These are phyloP conservation scores for Ranitomeya imitator DNA, from an alignment of 2,113 vertebrate species.

Conservation along the genomic window DNA sequence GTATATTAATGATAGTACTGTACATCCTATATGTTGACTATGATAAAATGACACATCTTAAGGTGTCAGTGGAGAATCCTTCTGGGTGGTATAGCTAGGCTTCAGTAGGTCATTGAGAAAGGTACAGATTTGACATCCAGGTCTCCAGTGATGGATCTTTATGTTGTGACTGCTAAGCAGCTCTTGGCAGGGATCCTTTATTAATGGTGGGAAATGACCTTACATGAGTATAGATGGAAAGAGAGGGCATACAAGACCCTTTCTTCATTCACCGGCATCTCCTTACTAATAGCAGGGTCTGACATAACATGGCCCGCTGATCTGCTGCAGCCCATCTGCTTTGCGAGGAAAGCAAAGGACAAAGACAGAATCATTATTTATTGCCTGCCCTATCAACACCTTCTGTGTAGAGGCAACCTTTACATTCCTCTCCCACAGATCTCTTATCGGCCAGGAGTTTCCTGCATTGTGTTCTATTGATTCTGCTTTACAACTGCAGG, in stretches of 20 bases:
- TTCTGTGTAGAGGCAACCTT: conserved; percentile 26
- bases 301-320: conserved; percentile 55
- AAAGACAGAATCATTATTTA: conserved; percentile 55
- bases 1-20: not conserved
- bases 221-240: conserved; percentile 33
- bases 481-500: not conserved
- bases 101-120: conserved; percentile 20
- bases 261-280: conserved; percentile 40
- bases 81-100: not conserved
- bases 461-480: conserved; percentile 16
- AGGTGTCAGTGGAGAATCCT: not conserved
- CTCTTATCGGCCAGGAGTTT: conserved; percentile 11
- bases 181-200: conserved; percentile 38
- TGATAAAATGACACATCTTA: not conserved
- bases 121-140: conserved; percentile 38
- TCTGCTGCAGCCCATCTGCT: conserved; percentile 55
- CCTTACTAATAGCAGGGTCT: conserved; percentile 49
- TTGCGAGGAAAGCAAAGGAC: conserved; percentile 37
- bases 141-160: conserved; percentile 37
- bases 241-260: conserved; percentile 31
- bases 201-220: conserved; percentile 51
- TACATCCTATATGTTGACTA: not conserved
- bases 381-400: conserved; percentile 43
- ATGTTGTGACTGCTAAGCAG: conserved; percentile 22
- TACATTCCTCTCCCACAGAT: conserved; percentile 49